phyloP scores from a whole-genome alignment of 2,888 invertebrate genomes.

The Furcula furcula region DNA sequence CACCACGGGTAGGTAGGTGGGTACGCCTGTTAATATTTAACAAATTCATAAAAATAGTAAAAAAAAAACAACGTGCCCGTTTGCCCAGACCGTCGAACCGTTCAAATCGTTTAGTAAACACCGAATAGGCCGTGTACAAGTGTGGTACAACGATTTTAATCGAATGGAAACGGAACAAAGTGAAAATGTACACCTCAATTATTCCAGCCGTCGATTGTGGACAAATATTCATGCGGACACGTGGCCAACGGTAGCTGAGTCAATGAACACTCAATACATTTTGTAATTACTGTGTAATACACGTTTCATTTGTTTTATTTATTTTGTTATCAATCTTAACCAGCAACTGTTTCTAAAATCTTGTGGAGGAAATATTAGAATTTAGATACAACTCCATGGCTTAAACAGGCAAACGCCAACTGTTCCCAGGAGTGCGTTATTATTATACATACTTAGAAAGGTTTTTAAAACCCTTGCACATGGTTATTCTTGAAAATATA shows the following conservation, averaged over 20 bases:
- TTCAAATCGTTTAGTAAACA: constrained; percentile 81
- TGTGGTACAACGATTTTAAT: constrained; percentile 79
- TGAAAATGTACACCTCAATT: constrained; percentile 82
- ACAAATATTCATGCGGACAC: constrained; percentile 71
- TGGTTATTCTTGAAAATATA: too few relatives aligned
- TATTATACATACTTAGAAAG: too few relatives aligned
- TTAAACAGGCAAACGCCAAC: too few relatives aligned
- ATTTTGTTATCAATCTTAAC: background rate
- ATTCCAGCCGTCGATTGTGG: constrained; percentile 72
- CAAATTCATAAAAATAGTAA: constrained; percentile 33
- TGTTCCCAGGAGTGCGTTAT: too few relatives aligned
- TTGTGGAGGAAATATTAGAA: too few relatives aligned
- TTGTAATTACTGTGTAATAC: constrained; percentile 31
- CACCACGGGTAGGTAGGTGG: too few relatives aligned
- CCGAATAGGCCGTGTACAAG: constrained; percentile 77
- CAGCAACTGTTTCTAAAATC: too few relatives aligned
- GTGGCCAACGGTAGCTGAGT: constrained; percentile 45
- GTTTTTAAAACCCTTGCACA: too few relatives aligned
- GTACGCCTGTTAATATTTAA: constrained; percentile 25
- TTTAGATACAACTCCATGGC: too few relatives aligned
- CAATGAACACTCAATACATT: constrained; percentile 30
- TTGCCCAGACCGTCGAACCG: constrained; percentile 70
- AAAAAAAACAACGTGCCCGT: constrained; percentile 52
- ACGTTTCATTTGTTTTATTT: background rate
- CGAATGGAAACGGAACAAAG: constrained; percentile 81